Evolutionary conservation across 35 echinoderm and acorn worm species (phyloP).

Genomic region (Ophiothrix spiculata): DNA sequence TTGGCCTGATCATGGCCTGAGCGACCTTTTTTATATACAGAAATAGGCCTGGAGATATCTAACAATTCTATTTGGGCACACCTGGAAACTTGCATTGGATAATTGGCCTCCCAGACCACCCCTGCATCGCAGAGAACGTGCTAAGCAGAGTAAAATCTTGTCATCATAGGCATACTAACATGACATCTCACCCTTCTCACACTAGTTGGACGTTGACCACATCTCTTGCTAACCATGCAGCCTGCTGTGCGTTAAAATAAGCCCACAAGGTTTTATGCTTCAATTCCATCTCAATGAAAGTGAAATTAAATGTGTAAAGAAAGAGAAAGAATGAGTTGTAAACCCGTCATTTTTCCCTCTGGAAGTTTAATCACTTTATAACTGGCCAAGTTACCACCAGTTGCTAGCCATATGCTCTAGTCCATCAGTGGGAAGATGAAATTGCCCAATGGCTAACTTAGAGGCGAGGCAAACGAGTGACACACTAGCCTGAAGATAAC

Average conservation of each 20-base stretch:
- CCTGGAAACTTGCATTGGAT: neutral
- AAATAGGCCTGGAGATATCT: neutral
- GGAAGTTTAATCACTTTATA: slow-evolving; percentile 3
- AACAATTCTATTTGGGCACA: neutral
- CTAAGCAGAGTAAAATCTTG: slow-evolving; percentile 1
- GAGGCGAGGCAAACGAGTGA: neutral
- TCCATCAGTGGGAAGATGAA: neutral
- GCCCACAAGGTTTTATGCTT: neutral
- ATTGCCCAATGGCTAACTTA: neutral
- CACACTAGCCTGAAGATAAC: neutral
- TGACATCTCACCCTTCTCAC: neutral
- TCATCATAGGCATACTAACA: slow-evolving; percentile 4
- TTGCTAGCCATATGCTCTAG: neutral
- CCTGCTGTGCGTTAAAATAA: neutral
- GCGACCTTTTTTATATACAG: neutral
- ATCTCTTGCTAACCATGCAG: neutral
- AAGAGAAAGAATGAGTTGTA: neutral
- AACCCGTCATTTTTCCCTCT: slow-evolving; percentile 4
- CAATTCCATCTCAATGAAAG: neutral
- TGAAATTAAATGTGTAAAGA: neutral
- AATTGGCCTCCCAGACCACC: slow-evolving; percentile 10
- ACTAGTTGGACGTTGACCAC: neutral
- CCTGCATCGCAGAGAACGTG: neutral
- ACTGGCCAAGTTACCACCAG: neutral
- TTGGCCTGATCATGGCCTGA: neutral